Base-by-base conservation (phyloP, 2,888 invertebrate genomes). In the Hirtodrosophila duncani region DNA sequence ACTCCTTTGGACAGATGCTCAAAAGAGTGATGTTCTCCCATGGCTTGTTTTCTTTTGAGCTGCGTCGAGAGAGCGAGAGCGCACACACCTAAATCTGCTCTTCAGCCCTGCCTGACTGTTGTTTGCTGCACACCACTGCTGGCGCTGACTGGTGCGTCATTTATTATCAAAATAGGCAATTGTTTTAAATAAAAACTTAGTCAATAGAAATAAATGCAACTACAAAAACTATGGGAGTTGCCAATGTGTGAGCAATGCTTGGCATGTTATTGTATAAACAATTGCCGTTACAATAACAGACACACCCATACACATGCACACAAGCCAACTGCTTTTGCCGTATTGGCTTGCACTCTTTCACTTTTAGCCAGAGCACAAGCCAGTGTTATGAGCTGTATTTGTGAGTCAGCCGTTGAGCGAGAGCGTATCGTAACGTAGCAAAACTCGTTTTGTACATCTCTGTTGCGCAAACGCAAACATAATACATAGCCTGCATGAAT, bases 401-500 rank as follows among this genome's bases (percentile, higher is more conserved):
- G n/a, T 44, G 23, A 29, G 37, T 18, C 21, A 18, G 46, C 20
- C 41, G 46, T 13, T 17, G 24, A 52, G 53, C 14, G n/a, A n/a
- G n/a, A n/a, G n/a, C n/a, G n/a, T n/a, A n/a, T n/a, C n/a, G n/a
- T n/a, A n/a, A n/a, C n/a, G n/a, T n/a, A n/a, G n/a, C n/a, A n/a
- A n/a, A n/a, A n/a, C 33, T 34, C 33, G 30, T 34, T 52, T 45
- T 56, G 44, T 46, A 55, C 46, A 26, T 72, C 80, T 71, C 71
- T 67, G 61, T 79, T 79, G 80, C 80, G 80, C 71, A 71, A 67
- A 75, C 80, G 67, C 57, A 27, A 52, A 52, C 53, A 51, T 49
- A 51, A 42, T 9, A 3, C 18, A 5, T 16, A n/a, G 27, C 8
- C 16, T 37, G 9, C 13, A 39, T 51, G 51, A 53, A 30, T 52